Percentiles rank a stretch among this genome's conserved stretches.
Conservation (phyloP, 2,113 vertebrate genomes). For the Ageneiosus marmoratus region DNA sequence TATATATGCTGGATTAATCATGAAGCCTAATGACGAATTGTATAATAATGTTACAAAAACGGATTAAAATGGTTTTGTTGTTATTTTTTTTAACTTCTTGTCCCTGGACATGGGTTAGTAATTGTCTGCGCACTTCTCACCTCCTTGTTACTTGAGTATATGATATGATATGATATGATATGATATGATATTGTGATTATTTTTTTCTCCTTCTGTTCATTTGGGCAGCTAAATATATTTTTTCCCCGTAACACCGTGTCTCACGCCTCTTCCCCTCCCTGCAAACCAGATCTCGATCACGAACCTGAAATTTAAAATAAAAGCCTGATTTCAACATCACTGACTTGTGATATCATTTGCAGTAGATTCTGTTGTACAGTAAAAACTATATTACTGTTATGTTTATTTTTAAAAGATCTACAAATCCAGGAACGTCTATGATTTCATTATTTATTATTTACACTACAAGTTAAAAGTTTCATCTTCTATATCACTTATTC, state of each 20-base stretch:
- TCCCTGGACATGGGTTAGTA: constrained; percentile 32
- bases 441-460: background rate
- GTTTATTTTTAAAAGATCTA: no score
- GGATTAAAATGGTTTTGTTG: constrained; percentile 60
- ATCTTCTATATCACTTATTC: no score
- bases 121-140: constrained; percentile 11
- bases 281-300: background rate
- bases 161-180: background rate
- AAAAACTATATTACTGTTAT: background rate
- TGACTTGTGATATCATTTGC: background rate
- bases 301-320: constrained; percentile 35
- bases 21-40: constrained; percentile 69
- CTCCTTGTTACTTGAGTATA: constrained; percentile 14
- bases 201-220: constrained; percentile 1
- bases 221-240: constrained; percentile 40
- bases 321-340: constrained; percentile 2
- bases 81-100: constrained; percentile 67
- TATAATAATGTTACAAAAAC: constrained; percentile 74
- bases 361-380: background rate
- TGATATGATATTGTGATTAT: background rate
- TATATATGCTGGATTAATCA: constrained; percentile 76
- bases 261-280: background rate
- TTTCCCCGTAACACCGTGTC: background rate
- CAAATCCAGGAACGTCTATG: no score
- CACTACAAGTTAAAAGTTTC: background rate